These are phyloP conservation scores for Thecocarcelia acutangulata DNA, from an alignment of 2,888 invertebrate genomes.

Conservation along the genomic window DNA sequence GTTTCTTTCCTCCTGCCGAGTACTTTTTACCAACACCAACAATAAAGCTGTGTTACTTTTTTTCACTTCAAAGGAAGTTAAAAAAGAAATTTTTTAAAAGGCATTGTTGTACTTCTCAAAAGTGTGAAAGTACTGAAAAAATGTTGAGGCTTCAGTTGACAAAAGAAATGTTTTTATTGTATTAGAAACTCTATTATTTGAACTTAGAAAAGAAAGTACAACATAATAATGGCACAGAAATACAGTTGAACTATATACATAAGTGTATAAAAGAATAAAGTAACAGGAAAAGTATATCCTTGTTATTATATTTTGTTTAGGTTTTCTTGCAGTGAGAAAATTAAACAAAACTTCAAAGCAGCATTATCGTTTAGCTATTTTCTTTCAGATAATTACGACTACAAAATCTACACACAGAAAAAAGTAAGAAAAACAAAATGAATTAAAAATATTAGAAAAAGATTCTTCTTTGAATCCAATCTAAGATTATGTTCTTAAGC, in stretches of 20 bases:
- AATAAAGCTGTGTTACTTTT: constrained; percentile 22
- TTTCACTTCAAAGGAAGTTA: constrained; percentile 31
- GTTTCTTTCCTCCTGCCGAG: neutral
- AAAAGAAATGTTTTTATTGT: constrained; percentile 42
- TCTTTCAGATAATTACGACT: too few relatives aligned
- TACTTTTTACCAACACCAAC: constrained; percentile 12
- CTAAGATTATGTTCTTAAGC: too few relatives aligned
- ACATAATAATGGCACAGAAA: neutral
- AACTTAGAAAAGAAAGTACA: neutral
- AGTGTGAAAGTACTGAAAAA: constrained; percentile 33
- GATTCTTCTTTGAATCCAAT: too few relatives aligned
- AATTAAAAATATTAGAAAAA: too few relatives aligned
- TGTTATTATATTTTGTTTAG: neutral
- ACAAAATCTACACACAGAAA: too few relatives aligned
- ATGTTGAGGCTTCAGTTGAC: neutral
- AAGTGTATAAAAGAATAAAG: neutral
- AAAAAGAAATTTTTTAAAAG: neutral
- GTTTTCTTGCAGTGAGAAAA: constrained; percentile 7
- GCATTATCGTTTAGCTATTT: neutral
- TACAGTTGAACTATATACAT: constrained; percentile 1
- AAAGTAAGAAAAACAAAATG: too few relatives aligned
- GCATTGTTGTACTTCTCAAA: constrained; percentile 11
- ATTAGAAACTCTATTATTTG: constrained; percentile 19
- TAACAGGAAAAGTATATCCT: constrained; percentile 18
- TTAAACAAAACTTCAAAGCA: neutral